Percentiles rank a stretch among this genome's conserved stretches.
These are phyloP conservation scores for Poecilus cupreus DNA, from an alignment of 2,888 invertebrate genomes.

Conservation along the genomic window DNA sequence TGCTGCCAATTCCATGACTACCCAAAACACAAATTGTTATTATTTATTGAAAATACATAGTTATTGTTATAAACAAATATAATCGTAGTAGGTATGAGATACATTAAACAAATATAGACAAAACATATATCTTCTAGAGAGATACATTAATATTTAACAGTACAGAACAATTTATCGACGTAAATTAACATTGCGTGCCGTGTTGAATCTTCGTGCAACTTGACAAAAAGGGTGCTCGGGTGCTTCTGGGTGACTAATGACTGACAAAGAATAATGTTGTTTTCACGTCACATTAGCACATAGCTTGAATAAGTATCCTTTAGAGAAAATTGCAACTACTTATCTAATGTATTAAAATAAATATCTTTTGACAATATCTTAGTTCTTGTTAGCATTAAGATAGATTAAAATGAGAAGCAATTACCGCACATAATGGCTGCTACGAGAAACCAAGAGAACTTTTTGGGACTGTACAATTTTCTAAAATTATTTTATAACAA, in stretches of 20 bases:
- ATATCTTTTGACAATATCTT: constrained; percentile 5
- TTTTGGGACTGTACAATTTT: too few relatives aligned
- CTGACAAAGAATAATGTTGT: constrained; percentile 38
- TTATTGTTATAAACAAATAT: too few relatives aligned
- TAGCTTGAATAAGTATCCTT: constrained; percentile 12
- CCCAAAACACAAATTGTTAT: too few relatives aligned
- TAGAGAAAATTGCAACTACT: background rate
- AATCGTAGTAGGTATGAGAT: too few relatives aligned
- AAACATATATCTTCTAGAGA: background rate
- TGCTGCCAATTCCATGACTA: too few relatives aligned
- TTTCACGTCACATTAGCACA: constrained; percentile 26
- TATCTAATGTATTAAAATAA: background rate
- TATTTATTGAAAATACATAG: too few relatives aligned
- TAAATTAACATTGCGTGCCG: background rate
- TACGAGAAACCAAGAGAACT: too few relatives aligned
- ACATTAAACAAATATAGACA: too few relatives aligned
- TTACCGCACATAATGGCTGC: too few relatives aligned
- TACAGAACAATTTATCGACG: constrained; percentile 12
- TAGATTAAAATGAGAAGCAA: too few relatives aligned
- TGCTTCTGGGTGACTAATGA: constrained; percentile 16
- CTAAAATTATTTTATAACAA: too few relatives aligned
- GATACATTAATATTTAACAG: background rate
- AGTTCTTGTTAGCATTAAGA: background rate
- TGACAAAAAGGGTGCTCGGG: constrained; percentile 35
- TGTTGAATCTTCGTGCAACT: constrained; percentile 30